Conservation (phyloP, 2,888 invertebrate genomes). For the Amphipoea oculea region DNA sequence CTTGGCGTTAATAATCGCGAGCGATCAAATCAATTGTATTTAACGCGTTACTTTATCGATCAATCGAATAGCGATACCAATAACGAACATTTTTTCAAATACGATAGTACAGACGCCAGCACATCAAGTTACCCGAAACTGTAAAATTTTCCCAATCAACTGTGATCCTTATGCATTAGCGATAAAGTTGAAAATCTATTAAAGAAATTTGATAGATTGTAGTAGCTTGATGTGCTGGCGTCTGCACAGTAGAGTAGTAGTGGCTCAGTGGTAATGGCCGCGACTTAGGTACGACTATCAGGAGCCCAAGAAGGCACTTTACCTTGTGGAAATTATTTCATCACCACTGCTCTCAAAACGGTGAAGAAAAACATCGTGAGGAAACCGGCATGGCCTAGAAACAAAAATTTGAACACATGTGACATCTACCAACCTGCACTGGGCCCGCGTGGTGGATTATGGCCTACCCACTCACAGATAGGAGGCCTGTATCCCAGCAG, state of each 20-base stretch:
- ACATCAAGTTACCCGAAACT: too few relatives aligned
- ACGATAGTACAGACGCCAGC: not conserved
- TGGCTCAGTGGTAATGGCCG: too few relatives aligned
- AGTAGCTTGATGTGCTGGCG: too few relatives aligned
- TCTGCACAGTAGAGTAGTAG: too few relatives aligned
- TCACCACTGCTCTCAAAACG: not conserved
- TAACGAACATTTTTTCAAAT: slow-evolving; percentile 6
- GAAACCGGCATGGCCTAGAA: too few relatives aligned
- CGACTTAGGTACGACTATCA: too few relatives aligned
- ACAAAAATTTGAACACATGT: not conserved
- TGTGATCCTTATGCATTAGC: too few relatives aligned
- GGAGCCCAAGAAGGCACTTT: too few relatives aligned
- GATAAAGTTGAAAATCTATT: too few relatives aligned
- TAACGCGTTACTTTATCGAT: slow-evolving; percentile 1
- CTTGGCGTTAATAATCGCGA: not conserved
- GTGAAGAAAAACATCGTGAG: too few relatives aligned
- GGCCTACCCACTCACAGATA: not conserved
- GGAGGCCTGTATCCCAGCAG: not conserved
- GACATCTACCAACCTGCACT: not conserved
- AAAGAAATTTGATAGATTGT: too few relatives aligned
- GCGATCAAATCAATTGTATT: slow-evolving; percentile 8
- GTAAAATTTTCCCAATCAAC: too few relatives aligned
- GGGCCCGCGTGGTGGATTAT: not conserved
- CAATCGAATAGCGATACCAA: slow-evolving; percentile 6
- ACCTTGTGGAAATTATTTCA: not conserved